Conservation (phyloP, 2,797 vertebrate genomes). For the Pangasius mekongensis region DNA sequence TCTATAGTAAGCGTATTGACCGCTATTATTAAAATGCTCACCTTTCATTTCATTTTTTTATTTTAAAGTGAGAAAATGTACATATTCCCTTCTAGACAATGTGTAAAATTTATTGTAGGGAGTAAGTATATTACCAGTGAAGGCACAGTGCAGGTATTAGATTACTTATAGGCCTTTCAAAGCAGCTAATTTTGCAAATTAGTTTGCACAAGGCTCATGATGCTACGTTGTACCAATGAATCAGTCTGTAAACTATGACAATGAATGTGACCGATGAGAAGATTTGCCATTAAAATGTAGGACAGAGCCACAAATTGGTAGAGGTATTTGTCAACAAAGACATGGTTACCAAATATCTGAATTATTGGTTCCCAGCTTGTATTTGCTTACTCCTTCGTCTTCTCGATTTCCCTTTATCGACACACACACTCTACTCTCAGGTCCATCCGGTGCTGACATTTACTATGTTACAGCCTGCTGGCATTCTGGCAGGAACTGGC, state of each 20-base stretch:
- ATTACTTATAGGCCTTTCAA: constrained; percentile 28
- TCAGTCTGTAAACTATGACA: neutral
- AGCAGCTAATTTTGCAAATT: constrained; percentile 26
- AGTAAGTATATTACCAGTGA: neutral
- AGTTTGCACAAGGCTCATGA: constrained; percentile 12
- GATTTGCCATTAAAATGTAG: neutral
- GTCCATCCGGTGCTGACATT: constrained; percentile 68
- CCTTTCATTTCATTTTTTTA: neutral
- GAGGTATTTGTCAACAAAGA: constrained; percentile 26
- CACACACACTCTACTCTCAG: constrained; percentile 55
- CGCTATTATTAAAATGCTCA: neutral
- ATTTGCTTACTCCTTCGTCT: constrained; percentile 22
- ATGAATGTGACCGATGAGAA: neutral
- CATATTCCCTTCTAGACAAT: neutral
- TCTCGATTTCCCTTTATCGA: constrained; percentile 59
- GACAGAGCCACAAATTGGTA: neutral
- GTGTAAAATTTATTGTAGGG: neutral
- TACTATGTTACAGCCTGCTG: constrained; percentile 63
- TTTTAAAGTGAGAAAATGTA: neutral
- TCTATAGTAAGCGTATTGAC: neutral
- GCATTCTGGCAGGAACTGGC: constrained; percentile 66
- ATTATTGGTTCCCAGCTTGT: constrained; percentile 33
- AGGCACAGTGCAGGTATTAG: constrained; percentile 6
- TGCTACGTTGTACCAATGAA: neutral
- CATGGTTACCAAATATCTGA: constrained; percentile 27